Percentiles rank a stretch among this genome's conserved stretches.
Conservation (phyloP, 2,888 invertebrate genomes). For the Conomelus anceps region DNA sequence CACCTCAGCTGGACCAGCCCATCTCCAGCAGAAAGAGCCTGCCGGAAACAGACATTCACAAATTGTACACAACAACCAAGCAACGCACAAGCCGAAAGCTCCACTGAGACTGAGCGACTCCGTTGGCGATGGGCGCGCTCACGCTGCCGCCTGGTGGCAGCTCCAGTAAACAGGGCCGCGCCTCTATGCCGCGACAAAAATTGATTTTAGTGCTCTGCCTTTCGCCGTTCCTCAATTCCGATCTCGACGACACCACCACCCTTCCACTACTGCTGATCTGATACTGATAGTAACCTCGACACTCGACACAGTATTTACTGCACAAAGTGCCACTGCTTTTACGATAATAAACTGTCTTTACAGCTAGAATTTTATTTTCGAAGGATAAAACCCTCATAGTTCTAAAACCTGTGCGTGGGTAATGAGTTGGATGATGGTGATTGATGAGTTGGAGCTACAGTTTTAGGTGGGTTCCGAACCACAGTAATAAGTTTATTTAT, state of each 20-base stretch:
- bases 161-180: not conserved
- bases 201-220: constrained; percentile 4
- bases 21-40: constrained; percentile 21
- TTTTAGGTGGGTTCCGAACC: too few species aligned
- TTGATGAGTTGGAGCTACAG: too few species aligned
- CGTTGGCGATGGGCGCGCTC: not conserved
- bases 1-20: constrained; percentile 23
- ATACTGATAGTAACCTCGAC: not conserved
- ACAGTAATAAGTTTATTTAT: too few species aligned
- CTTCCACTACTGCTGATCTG: not conserved
- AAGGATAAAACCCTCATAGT: too few species aligned
- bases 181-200: not conserved
- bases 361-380: not conserved
- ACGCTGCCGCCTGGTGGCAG: not conserved
- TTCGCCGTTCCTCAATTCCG: not conserved
- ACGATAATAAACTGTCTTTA: not conserved
- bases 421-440: too few species aligned
- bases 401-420: too few species aligned
- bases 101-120: not conserved
- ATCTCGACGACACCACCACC: not conserved
- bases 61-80: not conserved
- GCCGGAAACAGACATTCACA: constrained; percentile 22
- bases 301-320: too few species aligned
- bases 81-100: not conserved
- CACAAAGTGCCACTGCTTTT: too few species aligned